Base-by-base conservation (phyloP, 1,140 invertebrate species). In the Carposina sasakii region DNA sequence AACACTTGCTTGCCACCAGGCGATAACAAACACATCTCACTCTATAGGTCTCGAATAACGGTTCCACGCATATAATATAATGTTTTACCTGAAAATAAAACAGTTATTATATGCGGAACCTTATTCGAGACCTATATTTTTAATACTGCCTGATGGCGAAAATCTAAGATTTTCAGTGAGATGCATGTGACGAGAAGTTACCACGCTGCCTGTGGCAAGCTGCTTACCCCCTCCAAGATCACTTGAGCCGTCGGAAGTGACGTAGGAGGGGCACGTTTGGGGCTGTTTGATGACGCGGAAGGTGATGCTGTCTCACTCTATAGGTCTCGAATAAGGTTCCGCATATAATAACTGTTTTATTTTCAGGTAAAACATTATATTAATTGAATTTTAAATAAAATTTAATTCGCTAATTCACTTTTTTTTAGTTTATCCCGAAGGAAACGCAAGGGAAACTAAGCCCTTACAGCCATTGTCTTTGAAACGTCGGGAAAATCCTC, bases 21-120 rank as follows among this genome's bases (percentile, higher is more conserved):
- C 21, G 40, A 42, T 42, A 42, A 42, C 40, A 42, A 42, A 42
- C 40, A 42, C 12, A 42, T 42, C 40, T 39, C 36, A 39, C 36
- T 39, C 36, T 39, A 39, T 39, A 39, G 36, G 36, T 39, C 36
- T 39, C 20, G 20, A 39, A 39, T 39, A 39, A 39, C 36, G 36
- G 36, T 39, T 39, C 36, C 17, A 6, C 3, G 36, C 36, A 39
- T 39, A 39, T 39, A 39, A 39, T 39, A 39, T 39, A 21, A 39
- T 39, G 36, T 39, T 39, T 39, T 39, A 39, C 36, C 36, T 39
- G 9, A 39, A 17, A 39, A 19, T 39, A 39, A 19, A 39, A 39
- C 36, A 39, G 36, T 39, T 39, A 39, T 39, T 39, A 39, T 39
- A 39, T 39, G 36, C 36, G 6, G 31, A 20, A 39, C 36, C 36